A percentile compares a stretch with the other conserved stretches of the same genome.
Evolutionary conservation across 2,113 vertebrate genomes (phyloP).

Genomic region (Microtus oregoni): DNA sequence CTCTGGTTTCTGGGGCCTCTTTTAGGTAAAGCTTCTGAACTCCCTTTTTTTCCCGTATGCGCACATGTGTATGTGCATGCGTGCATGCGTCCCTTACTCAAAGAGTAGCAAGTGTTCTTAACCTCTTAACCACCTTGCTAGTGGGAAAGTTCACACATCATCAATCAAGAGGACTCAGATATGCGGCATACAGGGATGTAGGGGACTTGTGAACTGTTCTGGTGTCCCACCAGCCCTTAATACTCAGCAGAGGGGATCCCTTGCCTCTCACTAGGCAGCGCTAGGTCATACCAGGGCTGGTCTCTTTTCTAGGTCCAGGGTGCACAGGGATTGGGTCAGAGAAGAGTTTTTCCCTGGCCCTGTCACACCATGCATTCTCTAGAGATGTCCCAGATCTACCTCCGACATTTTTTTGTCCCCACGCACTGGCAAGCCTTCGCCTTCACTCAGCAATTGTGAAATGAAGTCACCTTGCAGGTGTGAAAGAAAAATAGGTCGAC

Average conservation of each 20-base stretch:
- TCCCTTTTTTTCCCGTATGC: background rate
- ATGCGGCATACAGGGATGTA: background rate
- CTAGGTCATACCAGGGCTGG: background rate
- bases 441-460: background rate
- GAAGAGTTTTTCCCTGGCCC: slow-evolving; percentile 60
- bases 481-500: slow-evolving; percentile 69
- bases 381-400: slow-evolving; percentile 75
- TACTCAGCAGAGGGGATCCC: slow-evolving; percentile 74
- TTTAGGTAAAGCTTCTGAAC: background rate
- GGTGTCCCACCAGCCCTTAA: slow-evolving; percentile 55
- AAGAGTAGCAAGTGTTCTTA: background rate
- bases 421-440: slow-evolving; percentile 58
- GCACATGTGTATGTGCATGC: background rate
- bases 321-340: slow-evolving; percentile 52
- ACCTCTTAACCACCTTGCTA: background rate
- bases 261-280: slow-evolving; percentile 67
- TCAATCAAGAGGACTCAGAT: background rate
- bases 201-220: background rate
- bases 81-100: background rate
- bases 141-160: background rate
- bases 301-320: slow-evolving; percentile 35
- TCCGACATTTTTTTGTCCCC: slow-evolving; percentile 72
- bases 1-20: background rate
- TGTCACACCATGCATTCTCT: slow-evolving; percentile 49
- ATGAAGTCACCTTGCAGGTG: slow-evolving; percentile 34